Evolutionary conservation across 2,113 vertebrate species (phyloP), one percentile per base, ranked within the genome.

Genomic region (Psilopogon haemacephalus): DNA sequence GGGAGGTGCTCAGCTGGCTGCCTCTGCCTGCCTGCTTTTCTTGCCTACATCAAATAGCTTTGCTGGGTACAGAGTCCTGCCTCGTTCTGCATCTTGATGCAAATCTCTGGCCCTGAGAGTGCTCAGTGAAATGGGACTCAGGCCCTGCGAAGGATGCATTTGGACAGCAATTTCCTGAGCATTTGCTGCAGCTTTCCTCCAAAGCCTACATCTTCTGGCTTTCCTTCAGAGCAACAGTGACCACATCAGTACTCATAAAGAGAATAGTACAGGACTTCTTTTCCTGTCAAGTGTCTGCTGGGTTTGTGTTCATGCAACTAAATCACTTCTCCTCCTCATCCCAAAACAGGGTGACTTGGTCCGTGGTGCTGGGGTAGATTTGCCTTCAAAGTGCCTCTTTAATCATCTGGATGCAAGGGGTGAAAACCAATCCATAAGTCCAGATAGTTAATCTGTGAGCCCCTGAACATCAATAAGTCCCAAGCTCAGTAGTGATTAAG

Each of bases 401-500:
- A 8, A 37, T 78, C 15, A 32, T 80, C 55, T 26, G 88, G 32
- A 2, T 64, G 24, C 33, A n/a, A 48, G 54, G 8, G 28, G 8
- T 5, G 12, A 69, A 60, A 73, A 9, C 21, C 1, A 0, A 10
- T 70, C 55, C 0, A 0, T 50, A 11, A 30, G 28, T 32, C 50
- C 48, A 50, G 37, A 7, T 12, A 15, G 23, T 30, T 60, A 40
- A 40, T 19, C 19, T 8, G 8, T 20, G 50, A 63, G 33, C n/a
- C 37, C 69, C 56, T 42, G 65, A 70, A 28, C 4, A 11, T 62
- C 28, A 50, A 3, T 37, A 72, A 58, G 6, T 32, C 63, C 44
- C 19, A 9, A 7, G n/a, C 16, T 38, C 38, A 30, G 14, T 18
- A 37, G 27, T 18, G 40, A 26, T 60, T 59, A 71, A 80, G 33